These are phyloP conservation scores for Drepana falcataria DNA, from an alignment of 2,888 invertebrate species.

Conservation along the genomic window DNA sequence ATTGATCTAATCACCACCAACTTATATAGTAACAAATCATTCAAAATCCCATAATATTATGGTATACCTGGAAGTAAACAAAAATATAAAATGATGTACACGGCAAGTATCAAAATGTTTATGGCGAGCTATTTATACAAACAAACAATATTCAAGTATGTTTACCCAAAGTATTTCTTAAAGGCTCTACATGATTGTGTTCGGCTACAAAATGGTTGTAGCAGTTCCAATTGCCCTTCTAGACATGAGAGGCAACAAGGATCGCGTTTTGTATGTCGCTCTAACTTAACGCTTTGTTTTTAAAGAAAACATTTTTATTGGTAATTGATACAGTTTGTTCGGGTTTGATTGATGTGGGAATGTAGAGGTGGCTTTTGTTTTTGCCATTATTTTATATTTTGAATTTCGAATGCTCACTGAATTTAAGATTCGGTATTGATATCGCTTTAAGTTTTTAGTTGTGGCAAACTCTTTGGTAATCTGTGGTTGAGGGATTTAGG, in stretches of 20 bases:
- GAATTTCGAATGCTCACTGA: not conserved
- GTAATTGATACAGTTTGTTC: slow-evolving; percentile 39
- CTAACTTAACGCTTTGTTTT: slow-evolving; percentile 49
- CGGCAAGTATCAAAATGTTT: slow-evolving; percentile 44
- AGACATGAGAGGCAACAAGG: slow-evolving; percentile 37
- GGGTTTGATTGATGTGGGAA: slow-evolving; percentile 71
- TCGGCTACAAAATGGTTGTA: slow-evolving; percentile 51
- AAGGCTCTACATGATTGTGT: slow-evolving; percentile 46
- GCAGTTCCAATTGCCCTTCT: slow-evolving; percentile 53
- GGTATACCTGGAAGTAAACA: not conserved
- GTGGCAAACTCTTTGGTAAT: not conserved
- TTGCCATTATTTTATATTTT: not conserved
- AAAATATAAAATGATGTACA: slow-evolving; percentile 7
- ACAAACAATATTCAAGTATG: slow-evolving; percentile 60
- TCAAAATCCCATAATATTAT: not conserved
- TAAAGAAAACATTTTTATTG: slow-evolving; percentile 51
- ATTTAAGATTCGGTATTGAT: not conserved
- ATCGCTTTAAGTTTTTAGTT: slow-evolving; percentile 2
- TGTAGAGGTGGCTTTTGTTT: slow-evolving; percentile 12
- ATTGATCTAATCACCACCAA: too few species aligned
- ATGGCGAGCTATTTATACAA: slow-evolving; percentile 24
- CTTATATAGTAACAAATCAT: slow-evolving; percentile 4
- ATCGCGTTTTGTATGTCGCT: slow-evolving; percentile 44
- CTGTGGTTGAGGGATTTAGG: slow-evolving; percentile 8
- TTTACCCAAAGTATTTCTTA: slow-evolving; percentile 71